phyloP scores from a whole-genome alignment of 2,797 vertebrate species.

The Toxotes lorentzi region DNA sequence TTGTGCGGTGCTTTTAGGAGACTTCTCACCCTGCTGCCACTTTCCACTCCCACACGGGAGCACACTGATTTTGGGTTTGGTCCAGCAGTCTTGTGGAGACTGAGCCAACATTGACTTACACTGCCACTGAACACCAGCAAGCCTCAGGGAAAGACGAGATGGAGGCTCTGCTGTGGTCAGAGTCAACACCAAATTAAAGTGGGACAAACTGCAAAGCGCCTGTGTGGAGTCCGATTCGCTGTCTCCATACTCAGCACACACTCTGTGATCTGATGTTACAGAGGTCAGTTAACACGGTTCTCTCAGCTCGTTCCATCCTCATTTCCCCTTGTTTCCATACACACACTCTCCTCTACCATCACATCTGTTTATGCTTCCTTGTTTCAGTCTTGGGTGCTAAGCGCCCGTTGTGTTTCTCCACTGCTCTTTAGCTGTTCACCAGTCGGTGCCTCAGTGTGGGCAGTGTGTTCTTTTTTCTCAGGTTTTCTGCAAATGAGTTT shows the following conservation, averaged over 20 bases:
- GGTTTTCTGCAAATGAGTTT: not conserved
- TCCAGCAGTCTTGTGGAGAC: constrained; percentile 36
- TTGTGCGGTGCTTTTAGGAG: constrained; percentile 39
- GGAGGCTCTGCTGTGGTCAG: constrained; percentile 48
- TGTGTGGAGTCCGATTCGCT: constrained; percentile 26
- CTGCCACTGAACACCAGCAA: constrained; percentile 35
- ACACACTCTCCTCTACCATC: not conserved
- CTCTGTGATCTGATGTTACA: not conserved
- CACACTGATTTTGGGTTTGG: constrained; percentile 31
- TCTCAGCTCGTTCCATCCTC: not conserved
- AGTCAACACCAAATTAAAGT: constrained; percentile 44
- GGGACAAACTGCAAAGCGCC: constrained; percentile 37
- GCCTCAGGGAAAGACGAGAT: constrained; percentile 41
- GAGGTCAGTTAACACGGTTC: not conserved
- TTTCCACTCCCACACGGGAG: constrained; percentile 62
- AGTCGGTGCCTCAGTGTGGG: constrained; percentile 14
- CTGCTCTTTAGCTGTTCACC: not conserved
- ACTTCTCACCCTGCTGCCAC: constrained; percentile 65
- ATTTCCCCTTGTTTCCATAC: not conserved
- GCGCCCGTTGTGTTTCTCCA: not conserved
- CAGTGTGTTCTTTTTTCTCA: not conserved
- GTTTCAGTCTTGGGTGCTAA: not conserved
- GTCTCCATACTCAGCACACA: constrained; percentile 6
- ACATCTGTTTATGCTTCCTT: not conserved
- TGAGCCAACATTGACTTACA: constrained; percentile 63